These are phyloP conservation scores for Amphilophus citrinellus DNA, from an alignment of 2,113 vertebrate species.

Conservation along the genomic window DNA sequence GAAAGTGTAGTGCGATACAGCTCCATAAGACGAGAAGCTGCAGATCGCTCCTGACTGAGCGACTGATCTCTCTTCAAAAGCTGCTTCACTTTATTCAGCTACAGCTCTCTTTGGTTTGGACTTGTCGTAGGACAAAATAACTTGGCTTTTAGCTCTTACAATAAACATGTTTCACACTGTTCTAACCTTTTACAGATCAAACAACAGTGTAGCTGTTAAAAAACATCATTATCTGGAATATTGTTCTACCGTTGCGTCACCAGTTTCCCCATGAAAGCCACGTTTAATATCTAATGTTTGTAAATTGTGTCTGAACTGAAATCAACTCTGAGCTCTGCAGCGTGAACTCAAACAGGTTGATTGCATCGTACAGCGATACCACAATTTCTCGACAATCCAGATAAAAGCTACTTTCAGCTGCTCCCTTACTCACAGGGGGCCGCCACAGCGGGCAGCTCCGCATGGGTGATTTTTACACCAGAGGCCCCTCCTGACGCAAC, in stretches of 20 bases:
- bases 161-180: not conserved
- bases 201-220: not conserved
- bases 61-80: no score
- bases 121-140: not conserved
- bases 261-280: not conserved
- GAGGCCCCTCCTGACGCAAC: no score
- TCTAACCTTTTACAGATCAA: not conserved
- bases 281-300: not conserved
- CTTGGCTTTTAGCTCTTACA: not conserved
- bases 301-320: not conserved
- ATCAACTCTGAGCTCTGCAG: no score
- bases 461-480: not conserved
- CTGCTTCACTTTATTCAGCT: no score
- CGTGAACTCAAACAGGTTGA: not conserved
- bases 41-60: no score
- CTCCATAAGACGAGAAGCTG: no score
- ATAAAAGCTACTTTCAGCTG: not conserved
- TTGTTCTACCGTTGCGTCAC: not conserved
- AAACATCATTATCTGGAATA: not conserved
- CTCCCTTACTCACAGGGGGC: not conserved
- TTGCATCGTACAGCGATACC: no score
- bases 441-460: not conserved
- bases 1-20: no score
- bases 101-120: not conserved
- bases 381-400: no score